Evolutionary conservation across 1,140 invertebrate genomes (phyloP).

Genomic region (Antheraea pernyi): DNA sequence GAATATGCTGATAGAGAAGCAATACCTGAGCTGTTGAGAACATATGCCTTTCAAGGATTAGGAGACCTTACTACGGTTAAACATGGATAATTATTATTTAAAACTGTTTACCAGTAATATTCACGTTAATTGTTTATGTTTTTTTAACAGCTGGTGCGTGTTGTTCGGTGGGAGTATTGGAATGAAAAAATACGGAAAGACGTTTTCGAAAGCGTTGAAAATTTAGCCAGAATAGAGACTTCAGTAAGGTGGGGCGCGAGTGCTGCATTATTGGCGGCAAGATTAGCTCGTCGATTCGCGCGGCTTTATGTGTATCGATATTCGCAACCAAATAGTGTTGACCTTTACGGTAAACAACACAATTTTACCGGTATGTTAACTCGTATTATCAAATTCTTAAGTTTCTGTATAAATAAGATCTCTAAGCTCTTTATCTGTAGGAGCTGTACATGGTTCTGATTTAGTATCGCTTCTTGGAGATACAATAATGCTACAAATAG

Average conservation of each 20-base stretch:
- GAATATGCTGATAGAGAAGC: constrained; percentile 37
- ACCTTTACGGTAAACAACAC: constrained; percentile 67
- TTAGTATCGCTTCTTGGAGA: constrained; percentile 83
- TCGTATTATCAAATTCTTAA: neutral
- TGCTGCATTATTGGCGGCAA: constrained; percentile 61
- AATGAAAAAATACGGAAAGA: constrained; percentile 30
- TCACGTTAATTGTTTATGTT: neutral
- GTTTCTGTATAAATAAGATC: neutral
- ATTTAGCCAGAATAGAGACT: constrained; percentile 61
- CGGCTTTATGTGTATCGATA: constrained; percentile 68
- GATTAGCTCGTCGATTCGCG: constrained; percentile 55
- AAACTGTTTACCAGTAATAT: neutral
- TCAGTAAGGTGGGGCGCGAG: constrained; percentile 72
- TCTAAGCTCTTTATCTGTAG: constrained; percentile 41
- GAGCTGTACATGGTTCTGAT: constrained; percentile 82
- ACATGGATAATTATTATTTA: neutral
- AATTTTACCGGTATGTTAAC: constrained; percentile 52
- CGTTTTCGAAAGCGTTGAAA: constrained; percentile 52
- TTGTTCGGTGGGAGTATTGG: constrained; percentile 64
- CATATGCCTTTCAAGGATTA: constrained; percentile 29
- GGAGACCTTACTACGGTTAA: constrained; percentile 10
- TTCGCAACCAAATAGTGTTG: constrained; percentile 55
- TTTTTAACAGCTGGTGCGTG: constrained; percentile 27
- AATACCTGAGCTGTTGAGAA: constrained; percentile 44
- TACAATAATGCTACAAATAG: constrained; percentile 81